These are phyloP conservation scores for Bombyx huttoni DNA, from an alignment of 2,888 invertebrate genomes.

Conservation along the genomic window DNA sequence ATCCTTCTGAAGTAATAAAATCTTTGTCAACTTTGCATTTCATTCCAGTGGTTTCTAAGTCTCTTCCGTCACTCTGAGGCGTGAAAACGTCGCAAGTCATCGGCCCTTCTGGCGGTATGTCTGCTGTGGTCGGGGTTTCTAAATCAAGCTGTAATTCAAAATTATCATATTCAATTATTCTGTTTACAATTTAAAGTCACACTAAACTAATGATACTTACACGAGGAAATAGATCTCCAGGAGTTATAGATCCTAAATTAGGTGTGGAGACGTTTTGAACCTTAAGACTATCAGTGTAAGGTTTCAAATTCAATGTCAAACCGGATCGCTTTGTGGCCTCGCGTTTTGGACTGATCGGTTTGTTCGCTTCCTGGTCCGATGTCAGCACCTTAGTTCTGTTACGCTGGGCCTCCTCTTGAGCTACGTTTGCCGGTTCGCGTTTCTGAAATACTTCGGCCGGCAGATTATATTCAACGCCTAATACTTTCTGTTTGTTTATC, in stretches of 20 bases:
- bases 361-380: constrained; percentile 27
- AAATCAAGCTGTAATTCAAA: constrained; percentile 45
- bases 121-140: constrained; percentile 65
- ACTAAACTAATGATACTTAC: constrained; percentile 24
- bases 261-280: constrained; percentile 23
- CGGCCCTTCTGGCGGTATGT: constrained; percentile 46
- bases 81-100: constrained; percentile 43
- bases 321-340: constrained; percentile 32
- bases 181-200: neutral
- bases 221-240: constrained; percentile 50
- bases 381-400: constrained; percentile 35
- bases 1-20: constrained; percentile 45
- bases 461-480: constrained; percentile 74
- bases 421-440: constrained; percentile 39
- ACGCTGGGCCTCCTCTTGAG: constrained; percentile 48
- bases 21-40: constrained; percentile 35
- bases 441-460: constrained; percentile 22
- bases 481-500: constrained; percentile 72
- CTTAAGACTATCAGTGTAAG: constrained; percentile 27
- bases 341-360: constrained; percentile 14
- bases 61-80: constrained; percentile 42
- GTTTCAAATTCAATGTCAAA: constrained; percentile 54
- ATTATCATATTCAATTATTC: neutral
- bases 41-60: constrained; percentile 18
- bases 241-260: constrained; percentile 40